phyloP scores from a whole-genome alignment of 2,888 invertebrate species.

The Tinea pellionella region DNA sequence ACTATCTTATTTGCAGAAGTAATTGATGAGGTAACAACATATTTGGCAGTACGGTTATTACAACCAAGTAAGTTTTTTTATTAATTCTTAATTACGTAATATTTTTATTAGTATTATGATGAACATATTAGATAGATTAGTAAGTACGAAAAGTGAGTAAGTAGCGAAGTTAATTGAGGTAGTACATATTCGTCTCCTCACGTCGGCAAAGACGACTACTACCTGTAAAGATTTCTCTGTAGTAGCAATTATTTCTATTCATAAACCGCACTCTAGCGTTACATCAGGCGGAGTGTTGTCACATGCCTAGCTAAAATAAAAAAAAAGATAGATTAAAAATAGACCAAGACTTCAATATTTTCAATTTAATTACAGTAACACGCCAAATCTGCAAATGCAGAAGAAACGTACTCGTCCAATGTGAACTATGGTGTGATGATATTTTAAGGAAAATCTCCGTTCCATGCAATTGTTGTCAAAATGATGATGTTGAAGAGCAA shows the following conservation, averaged over 20 bases:
- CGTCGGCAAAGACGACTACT: too few species aligned
- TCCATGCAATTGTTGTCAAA: conserved; percentile 42
- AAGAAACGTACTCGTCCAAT: conserved; percentile 51
- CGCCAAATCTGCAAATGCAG: conserved; percentile 52
- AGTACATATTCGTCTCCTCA: too few species aligned
- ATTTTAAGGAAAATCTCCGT: conserved; percentile 40
- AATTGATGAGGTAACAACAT: conserved; percentile 42
- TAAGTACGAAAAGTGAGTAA: too few species aligned
- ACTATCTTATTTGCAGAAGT: conserved; percentile 34
- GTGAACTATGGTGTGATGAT: conserved; percentile 57
- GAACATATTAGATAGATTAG: too few species aligned
- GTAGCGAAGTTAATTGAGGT: too few species aligned
- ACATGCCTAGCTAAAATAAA: too few species aligned
- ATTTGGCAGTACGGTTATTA: conserved; percentile 42
- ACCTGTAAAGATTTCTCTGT: too few species aligned
- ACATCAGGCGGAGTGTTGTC: too few species aligned
- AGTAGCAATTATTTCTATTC: too few species aligned
- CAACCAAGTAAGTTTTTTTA: conserved; percentile 38
- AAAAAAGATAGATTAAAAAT: too few species aligned
- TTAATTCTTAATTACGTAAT: not conserved
- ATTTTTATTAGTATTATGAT: too few species aligned
- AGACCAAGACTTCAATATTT: not conserved
- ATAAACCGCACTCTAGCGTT: too few species aligned
- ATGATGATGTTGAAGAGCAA: not conserved
- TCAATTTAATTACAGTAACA: not conserved